Evolutionary conservation across 2,888 invertebrate genomes (phyloP).

Genomic region (Automeris io): DNA sequence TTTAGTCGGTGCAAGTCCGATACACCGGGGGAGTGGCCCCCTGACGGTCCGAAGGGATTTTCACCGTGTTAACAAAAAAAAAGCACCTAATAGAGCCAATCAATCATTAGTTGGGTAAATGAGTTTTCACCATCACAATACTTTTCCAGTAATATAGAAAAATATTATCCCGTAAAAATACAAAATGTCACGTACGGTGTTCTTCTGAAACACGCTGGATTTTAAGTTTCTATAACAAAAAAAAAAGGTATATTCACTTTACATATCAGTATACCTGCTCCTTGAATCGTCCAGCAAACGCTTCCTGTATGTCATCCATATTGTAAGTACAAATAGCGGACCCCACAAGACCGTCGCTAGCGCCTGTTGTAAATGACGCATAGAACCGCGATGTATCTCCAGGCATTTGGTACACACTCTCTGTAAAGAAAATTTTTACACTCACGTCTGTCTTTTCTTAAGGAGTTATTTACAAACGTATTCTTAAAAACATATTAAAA

Average conservation of each 20-base stretch:
- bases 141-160: no score
- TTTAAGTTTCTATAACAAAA: neutral
- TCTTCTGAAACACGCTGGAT: no score
- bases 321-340: conserved; percentile 84
- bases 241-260: neutral
- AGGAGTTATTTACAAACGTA: conserved; percentile 9
- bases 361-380: conserved; percentile 81
- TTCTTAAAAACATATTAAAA: no score
- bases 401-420: conserved; percentile 81
- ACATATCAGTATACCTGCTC: conserved; percentile 76
- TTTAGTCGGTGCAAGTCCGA: no score
- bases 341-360: conserved; percentile 81
- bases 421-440: conserved; percentile 46
- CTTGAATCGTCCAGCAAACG: conserved; percentile 82
- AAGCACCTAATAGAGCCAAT: no score
- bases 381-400: conserved; percentile 79
- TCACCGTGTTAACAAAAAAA: no score
- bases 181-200: no score
- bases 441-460: conserved; percentile 9
- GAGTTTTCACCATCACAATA: no score
- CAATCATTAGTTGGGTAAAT: no score
- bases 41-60: no score
- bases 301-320: conserved; percentile 79
- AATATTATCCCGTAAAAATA: no score
- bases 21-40: no score